These are phyloP conservation scores for Rhizomys pruinosus DNA, from an alignment of 2,113 vertebrate species.

Conservation along the genomic window DNA sequence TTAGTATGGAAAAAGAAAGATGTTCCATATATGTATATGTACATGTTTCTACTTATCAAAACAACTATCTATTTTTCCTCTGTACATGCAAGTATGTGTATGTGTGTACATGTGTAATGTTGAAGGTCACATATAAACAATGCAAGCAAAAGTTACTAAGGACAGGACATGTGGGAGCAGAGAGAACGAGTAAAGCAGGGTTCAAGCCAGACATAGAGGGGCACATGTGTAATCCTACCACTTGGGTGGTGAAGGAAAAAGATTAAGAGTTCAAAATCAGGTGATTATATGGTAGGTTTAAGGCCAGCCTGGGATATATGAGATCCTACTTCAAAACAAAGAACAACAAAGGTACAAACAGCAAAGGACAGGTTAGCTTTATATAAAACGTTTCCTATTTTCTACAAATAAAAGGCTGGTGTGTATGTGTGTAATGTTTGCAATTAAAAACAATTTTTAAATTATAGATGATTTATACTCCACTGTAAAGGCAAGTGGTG, in stretches of 20 bases:
- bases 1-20: not conserved
- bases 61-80: not conserved
- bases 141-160: not conserved
- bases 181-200: not conserved
- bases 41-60: not conserved
- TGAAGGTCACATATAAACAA: not conserved
- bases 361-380: not conserved
- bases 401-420: too few relatives aligned
- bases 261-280: not conserved
- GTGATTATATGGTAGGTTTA: not conserved
- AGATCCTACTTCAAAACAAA: not conserved
- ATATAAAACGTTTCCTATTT: not conserved
- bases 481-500: not conserved
- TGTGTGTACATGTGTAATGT: not conserved
- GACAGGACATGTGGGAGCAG: not conserved
- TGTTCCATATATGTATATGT: not conserved
- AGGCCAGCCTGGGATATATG: not conserved
- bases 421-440: not conserved
- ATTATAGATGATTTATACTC: not conserved
- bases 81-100: not conserved
- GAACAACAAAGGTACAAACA: not conserved
- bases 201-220: not conserved
- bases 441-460: not conserved
- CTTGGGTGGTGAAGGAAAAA: not conserved
- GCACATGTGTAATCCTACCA: not conserved